Conservation (phyloP, 1,140 invertebrate species). For the Caligus rogercresseyi region DNA sequence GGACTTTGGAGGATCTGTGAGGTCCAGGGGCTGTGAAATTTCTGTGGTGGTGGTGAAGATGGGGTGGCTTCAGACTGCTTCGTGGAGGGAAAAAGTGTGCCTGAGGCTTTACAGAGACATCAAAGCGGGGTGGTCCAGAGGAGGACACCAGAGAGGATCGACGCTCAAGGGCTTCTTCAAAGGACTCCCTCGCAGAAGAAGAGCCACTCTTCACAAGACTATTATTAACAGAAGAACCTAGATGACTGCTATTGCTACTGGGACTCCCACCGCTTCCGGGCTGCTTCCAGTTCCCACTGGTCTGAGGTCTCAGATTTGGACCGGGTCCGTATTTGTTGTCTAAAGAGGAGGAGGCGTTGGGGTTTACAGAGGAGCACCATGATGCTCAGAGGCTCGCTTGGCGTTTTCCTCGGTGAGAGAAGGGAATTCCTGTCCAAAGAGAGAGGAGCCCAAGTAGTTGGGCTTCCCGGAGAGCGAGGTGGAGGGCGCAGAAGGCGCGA, state of each 20-base stretch:
- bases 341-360: background rate
- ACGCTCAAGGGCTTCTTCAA: background rate
- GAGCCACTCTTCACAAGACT: no score
- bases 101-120: conserved; percentile 1
- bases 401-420: background rate
- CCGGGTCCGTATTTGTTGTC: conserved; percentile 13
- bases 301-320: conserved; percentile 18
- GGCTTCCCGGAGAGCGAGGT: background rate
- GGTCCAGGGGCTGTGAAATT: no score
- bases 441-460: background rate
- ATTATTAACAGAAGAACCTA: background rate
- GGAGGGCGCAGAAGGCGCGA: background rate
- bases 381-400: no score
- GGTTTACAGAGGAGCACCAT: no score
- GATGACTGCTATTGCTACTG: background rate
- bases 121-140: background rate
- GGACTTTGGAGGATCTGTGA: background rate
- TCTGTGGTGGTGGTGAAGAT: background rate
- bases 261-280: background rate
- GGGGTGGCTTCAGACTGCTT: background rate
- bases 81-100: background rate
- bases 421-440: conserved; percentile 18
- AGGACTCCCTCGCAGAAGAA: background rate
- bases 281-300: conserved; percentile 11
- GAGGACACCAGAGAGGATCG: background rate